Evolutionary conservation across 2,888 invertebrate species (phyloP), one percentile per base, ranked within the genome.

Genomic region (Acronicta leporina): DNA sequence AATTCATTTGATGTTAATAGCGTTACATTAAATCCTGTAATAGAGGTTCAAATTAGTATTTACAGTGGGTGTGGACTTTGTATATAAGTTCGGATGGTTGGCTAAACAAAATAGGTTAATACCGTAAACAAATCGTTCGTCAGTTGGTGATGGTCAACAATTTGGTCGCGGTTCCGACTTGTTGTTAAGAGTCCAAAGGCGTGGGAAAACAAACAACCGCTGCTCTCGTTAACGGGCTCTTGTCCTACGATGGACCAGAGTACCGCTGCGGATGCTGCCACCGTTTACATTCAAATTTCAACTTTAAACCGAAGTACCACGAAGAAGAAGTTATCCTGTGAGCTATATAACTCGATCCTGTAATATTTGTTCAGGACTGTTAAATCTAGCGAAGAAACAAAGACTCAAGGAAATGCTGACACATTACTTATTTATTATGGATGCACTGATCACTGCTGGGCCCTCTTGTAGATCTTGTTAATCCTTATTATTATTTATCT

Each of bases 181-280:
- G 81, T 82, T 83, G 83, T 84, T 75, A 75, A 78, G 79, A 75
- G 75, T 85, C 82, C 83, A 87, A 87, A 86, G 86, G 77, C 90
- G 90, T 92, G 92, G 87, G 92, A 92, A 92, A 86, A 88, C 86
- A 91, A 91, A 91, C 89, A 90, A 85, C 82, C 82, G 80, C 72
- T 78, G 82, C 81, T 83, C 88, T 90, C 85, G 87, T 87, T 91
- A 90, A 84, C 86, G 71, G 80, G 77, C 86, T 87, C 89, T 88
- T 87, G 85, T 89, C 78, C 80, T 80, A 72, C 72, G 76, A 77
- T 70, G 76, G 77, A 81, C 73, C 78, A 15, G 57, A 55, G 57
- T 30, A 44, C 41, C 44, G 75, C 78, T 80, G 79, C 84, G 81
- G 85, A 82, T 80, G 80, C 81, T 81, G 72, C 75, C 64, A 59